Evolutionary conservation across 1,140 invertebrate genomes (phyloP).

Genomic region (Amphibalanus amphitrite): DNA sequence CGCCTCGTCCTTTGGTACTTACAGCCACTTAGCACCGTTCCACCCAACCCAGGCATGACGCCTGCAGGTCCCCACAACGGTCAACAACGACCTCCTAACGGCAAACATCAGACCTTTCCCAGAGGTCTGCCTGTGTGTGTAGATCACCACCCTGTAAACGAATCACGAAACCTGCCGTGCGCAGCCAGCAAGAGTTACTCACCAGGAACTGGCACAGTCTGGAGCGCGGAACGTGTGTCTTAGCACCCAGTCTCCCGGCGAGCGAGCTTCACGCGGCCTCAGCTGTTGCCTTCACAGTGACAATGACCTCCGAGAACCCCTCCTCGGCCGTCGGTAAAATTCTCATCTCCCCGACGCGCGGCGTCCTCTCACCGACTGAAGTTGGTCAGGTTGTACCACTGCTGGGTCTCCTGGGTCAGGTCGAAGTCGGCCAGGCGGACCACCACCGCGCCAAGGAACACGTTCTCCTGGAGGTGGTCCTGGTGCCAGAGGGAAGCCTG

Average conservation of each 20-base stretch:
- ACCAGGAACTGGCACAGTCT: neutral
- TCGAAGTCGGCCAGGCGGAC: constrained; percentile 48
- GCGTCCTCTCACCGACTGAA: constrained; percentile 7
- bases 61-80: no score
- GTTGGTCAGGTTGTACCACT: constrained; percentile 28
- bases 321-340: neutral
- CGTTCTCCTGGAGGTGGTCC: constrained; percentile 86
- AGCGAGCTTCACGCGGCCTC: neutral
- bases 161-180: no score
- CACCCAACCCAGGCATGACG: no score
- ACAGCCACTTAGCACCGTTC: no score
- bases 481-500: constrained; percentile 91
- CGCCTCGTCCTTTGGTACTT: no score
- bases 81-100: no score
- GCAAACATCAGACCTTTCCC: no score
- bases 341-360: neutral
- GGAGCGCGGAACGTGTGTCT: neutral
- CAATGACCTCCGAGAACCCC: neutral
- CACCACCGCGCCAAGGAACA: constrained; percentile 74
- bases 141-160: no score
- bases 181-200: neutral
- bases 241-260: no score
- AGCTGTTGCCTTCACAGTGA: neutral
- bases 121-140: no score
- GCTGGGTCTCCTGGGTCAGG: constrained; percentile 44